Conservation (phyloP, 2,797 vertebrate genomes). For the Arnoldichthys spilopterus region DNA sequence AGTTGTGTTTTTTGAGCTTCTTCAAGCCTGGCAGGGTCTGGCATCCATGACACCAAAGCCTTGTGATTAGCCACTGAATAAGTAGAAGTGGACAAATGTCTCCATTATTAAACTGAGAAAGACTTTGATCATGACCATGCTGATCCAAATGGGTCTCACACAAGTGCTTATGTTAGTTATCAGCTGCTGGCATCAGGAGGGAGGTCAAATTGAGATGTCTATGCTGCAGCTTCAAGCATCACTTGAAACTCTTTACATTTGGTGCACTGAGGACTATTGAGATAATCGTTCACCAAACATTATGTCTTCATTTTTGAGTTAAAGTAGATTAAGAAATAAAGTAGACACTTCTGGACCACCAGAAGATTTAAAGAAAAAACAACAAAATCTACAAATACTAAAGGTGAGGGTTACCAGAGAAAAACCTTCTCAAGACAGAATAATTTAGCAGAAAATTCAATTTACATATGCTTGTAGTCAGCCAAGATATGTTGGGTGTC, state of each 20-base stretch:
- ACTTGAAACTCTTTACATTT: background rate
- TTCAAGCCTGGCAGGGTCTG: conserved; percentile 70
- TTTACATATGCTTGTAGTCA: no score
- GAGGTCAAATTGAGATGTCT: conserved; percentile 55
- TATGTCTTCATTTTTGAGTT: no score
- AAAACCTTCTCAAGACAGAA: no score
- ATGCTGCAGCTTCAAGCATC: background rate
- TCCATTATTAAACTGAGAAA: conserved; percentile 73
- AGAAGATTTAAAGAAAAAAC: no score
- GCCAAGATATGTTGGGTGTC: no score
- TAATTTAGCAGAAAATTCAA: no score
- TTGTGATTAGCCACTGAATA: conserved; percentile 77
- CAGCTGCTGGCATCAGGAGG: conserved; percentile 58
- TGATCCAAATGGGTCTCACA: conserved; percentile 69
- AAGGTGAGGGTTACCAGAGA: no score
- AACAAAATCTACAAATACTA: no score
- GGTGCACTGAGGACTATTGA: background rate
- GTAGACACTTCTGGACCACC: no score
- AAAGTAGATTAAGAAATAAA: no score
- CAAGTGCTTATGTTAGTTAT: conserved; percentile 70
- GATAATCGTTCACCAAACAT: background rate
- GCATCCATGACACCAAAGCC: conserved; percentile 72
- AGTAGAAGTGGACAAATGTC: conserved; percentile 75
- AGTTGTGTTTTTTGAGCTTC: conserved; percentile 62
- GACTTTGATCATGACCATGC: conserved; percentile 72